Percentiles rank a stretch among this genome's conserved stretches.
phyloP scores from a whole-genome alignment of 2,888 invertebrate genomes.

The Listrodromus nycthemerus region DNA sequence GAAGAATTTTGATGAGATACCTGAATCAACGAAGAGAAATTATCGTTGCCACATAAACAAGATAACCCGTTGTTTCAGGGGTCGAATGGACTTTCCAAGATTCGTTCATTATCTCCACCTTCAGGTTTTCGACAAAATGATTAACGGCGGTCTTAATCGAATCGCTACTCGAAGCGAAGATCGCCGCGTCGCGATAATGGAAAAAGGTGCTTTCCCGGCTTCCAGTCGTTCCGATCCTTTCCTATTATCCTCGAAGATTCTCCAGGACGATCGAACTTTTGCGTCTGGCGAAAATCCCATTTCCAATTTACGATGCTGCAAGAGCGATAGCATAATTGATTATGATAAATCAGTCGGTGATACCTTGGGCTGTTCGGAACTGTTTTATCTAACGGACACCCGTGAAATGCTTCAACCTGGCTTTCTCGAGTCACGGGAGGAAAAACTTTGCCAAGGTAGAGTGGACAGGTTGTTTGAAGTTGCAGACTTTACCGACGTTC shows the following conservation, averaged over 20 bases:
- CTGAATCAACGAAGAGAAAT: slow-evolving; percentile 23
- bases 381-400: slow-evolving; percentile 72
- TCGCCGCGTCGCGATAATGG: slow-evolving; percentile 28
- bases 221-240: slow-evolving; percentile 51
- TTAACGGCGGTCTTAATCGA: slow-evolving; percentile 62
- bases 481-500: slow-evolving; percentile 72
- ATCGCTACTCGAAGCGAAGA: slow-evolving; percentile 44
- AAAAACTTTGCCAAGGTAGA: slow-evolving; percentile 52
- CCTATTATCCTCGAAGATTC: slow-evolving; percentile 43
- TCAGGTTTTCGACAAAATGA: slow-evolving; percentile 65
- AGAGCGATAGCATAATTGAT: slow-evolving; percentile 66
- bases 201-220: slow-evolving; percentile 37
- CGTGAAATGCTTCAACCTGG: slow-evolving; percentile 68
- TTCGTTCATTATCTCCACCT: slow-evolving; percentile 67
- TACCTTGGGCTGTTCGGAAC: slow-evolving; percentile 65
- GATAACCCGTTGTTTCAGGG: slow-evolving; percentile 56
- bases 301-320: slow-evolving; percentile 60
- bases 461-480: slow-evolving; percentile 41
- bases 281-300: slow-evolving; percentile 55
- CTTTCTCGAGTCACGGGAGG: slow-evolving; percentile 62
- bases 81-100: slow-evolving; percentile 32
- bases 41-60: slow-evolving; percentile 44
- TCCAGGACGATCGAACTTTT: slow-evolving; percentile 44
- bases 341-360: slow-evolving; percentile 56
- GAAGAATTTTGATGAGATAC: slow-evolving; percentile 12